phyloP scores from a whole-genome alignment of 2,113 vertebrate genomes.

The Acrocephalus arundinaceus region DNA sequence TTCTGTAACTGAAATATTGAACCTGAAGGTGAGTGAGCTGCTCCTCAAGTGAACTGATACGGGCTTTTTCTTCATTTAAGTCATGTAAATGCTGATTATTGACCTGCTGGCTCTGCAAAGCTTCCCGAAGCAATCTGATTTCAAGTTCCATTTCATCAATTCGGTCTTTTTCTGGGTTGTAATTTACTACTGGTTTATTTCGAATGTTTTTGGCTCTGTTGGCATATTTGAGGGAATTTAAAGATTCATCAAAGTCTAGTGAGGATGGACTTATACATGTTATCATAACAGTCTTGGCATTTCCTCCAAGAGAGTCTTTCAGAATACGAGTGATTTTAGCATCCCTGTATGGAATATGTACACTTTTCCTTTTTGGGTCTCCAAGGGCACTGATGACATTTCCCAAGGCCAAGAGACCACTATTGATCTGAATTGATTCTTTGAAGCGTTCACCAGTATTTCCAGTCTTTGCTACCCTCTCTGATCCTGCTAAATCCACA shows the following conservation, averaged over 20 bases:
- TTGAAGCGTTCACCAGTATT: conserved; percentile 85
- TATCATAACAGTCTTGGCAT: conserved; percentile 90
- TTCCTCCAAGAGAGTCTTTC: conserved; percentile 89
- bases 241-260: conserved; percentile 83
- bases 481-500: conserved; percentile 90
- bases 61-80: conserved; percentile 63
- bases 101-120: conserved; percentile 79
- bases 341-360: conserved; percentile 86
- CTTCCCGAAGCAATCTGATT: conserved; percentile 80
- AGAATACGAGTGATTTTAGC: conserved; percentile 93
- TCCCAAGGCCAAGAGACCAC: conserved; percentile 84
- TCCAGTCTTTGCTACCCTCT: conserved; percentile 85
- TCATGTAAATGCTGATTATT: conserved; percentile 50
- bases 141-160: conserved; percentile 85
- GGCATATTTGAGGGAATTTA: conserved; percentile 88
- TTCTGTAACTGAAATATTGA: conserved; percentile 73
- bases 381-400: conserved; percentile 92
- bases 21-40: conserved; percentile 65
- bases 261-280: conserved; percentile 88
- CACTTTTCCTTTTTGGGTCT: conserved; percentile 76
- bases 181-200: conserved; percentile 81
- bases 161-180: conserved; percentile 76
- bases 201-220: conserved; percentile 84
- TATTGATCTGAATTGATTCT: conserved; percentile 89
- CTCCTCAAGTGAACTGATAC: conserved; percentile 71